These are phyloP conservation scores for Psettodes erumei DNA, from an alignment of 2,113 vertebrate genomes.

Conservation along the genomic window DNA sequence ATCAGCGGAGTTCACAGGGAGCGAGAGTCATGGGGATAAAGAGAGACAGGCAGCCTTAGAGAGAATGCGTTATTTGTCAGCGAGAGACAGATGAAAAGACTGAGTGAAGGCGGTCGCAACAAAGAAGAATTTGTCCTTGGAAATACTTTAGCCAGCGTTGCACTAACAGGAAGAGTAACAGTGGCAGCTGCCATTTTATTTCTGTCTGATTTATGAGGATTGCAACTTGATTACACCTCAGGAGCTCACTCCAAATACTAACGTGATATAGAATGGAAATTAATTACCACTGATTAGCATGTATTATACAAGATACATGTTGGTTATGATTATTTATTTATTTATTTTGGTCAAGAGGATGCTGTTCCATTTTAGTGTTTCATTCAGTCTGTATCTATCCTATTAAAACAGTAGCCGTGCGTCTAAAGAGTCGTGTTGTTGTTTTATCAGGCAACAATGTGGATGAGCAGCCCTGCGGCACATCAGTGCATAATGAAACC, in stretches of 20 bases:
- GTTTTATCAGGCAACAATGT: constrained; percentile 35
- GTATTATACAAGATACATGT: neutral
- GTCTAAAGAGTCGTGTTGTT: constrained; percentile 29
- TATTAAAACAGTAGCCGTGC: constrained; percentile 8
- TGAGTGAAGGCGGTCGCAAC: constrained; percentile 19
- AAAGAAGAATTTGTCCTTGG: constrained; percentile 25
- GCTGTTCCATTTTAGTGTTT: neutral
- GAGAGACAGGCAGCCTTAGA: neutral
- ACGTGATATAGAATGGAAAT: neutral
- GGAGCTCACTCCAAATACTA: neutral
- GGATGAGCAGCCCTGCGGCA: constrained; percentile 22
- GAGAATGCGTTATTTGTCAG: constrained; percentile 17
- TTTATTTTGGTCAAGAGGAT: neutral
- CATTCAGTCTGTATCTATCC: neutral
- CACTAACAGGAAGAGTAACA: neutral
- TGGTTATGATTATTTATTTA: too few species aligned
- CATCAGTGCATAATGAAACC: constrained; percentile 21
- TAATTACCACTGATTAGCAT: neutral
- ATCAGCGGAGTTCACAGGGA: constrained; percentile 12
- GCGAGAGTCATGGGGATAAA: neutral
- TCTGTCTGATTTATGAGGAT: constrained; percentile 5
- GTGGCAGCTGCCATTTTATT: neutral
- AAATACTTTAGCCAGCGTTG: constrained; percentile 23
- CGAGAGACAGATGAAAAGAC: constrained; percentile 9
- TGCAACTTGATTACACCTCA: neutral